Percentiles rank a stretch among this genome's conserved stretches.
Conservation (phyloP, 2,888 invertebrate species). For the Temnothorax rugatulus region DNA sequence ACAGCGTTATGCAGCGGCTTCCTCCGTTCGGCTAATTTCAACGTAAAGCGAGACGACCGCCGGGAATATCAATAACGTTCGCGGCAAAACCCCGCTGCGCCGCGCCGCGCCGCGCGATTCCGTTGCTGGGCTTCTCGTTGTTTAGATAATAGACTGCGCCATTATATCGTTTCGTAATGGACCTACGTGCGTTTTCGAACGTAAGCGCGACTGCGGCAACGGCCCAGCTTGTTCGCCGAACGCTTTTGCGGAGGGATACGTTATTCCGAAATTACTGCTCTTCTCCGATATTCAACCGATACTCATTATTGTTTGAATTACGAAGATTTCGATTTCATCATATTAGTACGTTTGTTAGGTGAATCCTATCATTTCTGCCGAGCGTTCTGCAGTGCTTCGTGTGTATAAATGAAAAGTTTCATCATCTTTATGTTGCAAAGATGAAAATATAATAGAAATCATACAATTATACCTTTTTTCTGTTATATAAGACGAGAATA, state of each 20-base stretch:
- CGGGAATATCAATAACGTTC: conserved; percentile 62
- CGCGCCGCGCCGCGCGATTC: conserved; percentile 59
- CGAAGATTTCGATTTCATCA: conserved; percentile 25
- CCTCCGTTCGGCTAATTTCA: conserved; percentile 67
- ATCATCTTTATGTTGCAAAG: neutral
- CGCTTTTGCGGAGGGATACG: conserved; percentile 40
- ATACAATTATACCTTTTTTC: neutral
- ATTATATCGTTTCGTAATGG: conserved; percentile 68
- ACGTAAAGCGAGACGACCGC: conserved; percentile 62
- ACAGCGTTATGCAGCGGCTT: conserved; percentile 52
- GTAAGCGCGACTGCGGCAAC: conserved; percentile 55
- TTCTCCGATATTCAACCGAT: conserved; percentile 44
- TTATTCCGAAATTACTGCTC: conserved; percentile 42
- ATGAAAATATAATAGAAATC: conserved; percentile 1
- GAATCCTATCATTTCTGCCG: neutral
- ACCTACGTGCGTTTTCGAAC: conserved; percentile 64
- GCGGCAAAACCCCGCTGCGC: conserved; percentile 65
- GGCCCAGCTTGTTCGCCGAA: conserved; percentile 32
- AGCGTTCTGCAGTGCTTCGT: neutral
- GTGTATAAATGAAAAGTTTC: neutral
- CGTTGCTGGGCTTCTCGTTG: conserved; percentile 67
- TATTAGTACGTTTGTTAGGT: neutral
- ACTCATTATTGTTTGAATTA: conserved; percentile 53
- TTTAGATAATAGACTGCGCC: conserved; percentile 72
- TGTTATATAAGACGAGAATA: neutral